phyloP scores from a whole-genome alignment of 1,140 invertebrate genomes.

The Lepidurus arcticus region DNA sequence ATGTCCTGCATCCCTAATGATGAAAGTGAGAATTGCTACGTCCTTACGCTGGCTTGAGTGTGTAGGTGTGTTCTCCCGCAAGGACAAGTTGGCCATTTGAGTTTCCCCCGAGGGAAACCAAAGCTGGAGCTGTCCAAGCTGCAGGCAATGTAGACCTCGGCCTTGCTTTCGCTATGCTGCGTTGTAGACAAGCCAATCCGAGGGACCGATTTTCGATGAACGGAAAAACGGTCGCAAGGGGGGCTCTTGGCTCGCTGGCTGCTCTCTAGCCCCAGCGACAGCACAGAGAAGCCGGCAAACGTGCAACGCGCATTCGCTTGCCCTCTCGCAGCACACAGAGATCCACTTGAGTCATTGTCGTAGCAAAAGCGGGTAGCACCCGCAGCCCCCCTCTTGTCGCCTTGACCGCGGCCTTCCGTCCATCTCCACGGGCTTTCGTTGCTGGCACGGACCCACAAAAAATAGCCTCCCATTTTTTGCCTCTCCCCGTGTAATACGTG shows the following conservation, averaged over 20 bases:
- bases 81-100: conserved; percentile 14
- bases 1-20: conserved; percentile 7
- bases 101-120: neutral
- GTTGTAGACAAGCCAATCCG: conserved; percentile 18
- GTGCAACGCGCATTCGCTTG: conserved; percentile 20
- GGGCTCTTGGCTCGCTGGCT: conserved; percentile 14
- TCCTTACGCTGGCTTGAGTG: neutral
- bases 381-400: conserved; percentile 19
- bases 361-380: conserved; percentile 20
- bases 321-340: conserved; percentile 13
- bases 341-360: conserved; percentile 21
- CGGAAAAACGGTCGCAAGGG: conserved; percentile 17
- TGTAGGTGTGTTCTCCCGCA: conserved; percentile 4
- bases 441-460: conserved; percentile 4
- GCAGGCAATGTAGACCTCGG: conserved; percentile 1
- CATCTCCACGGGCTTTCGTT: neutral
- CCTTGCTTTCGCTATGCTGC: conserved; percentile 9
- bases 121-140: conserved; percentile 2
- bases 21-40: neutral
- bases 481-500: conserved; percentile 13
- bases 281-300: conserved; percentile 20
- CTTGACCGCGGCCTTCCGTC: conserved; percentile 20
- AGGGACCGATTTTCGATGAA: conserved; percentile 19
- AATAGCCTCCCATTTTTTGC: neutral
- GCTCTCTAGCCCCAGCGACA: neutral